Evolutionary conservation across 2,888 invertebrate species (phyloP).

Genomic region (Coelinius sp.): DNA sequence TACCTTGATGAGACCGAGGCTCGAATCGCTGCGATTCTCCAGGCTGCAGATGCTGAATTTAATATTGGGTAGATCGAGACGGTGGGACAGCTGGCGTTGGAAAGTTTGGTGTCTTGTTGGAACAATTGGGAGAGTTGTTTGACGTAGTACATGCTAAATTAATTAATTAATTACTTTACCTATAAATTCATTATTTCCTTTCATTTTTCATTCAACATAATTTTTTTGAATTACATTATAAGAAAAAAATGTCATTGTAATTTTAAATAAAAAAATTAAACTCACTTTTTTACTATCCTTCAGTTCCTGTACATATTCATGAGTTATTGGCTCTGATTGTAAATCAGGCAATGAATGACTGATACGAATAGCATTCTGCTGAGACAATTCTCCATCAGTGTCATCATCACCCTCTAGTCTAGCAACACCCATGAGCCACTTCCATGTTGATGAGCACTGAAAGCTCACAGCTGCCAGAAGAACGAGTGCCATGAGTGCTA

Average conservation of each 20-base stretch:
- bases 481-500: slow-evolving; percentile 78
- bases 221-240: too few relatives aligned
- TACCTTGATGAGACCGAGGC: slow-evolving; percentile 82
- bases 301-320: slow-evolving; percentile 81
- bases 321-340: slow-evolving; percentile 79
- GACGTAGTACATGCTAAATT: slow-evolving; percentile 78
- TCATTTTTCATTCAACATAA: too few relatives aligned
- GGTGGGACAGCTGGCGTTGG: slow-evolving; percentile 85
- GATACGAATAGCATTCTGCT: slow-evolving; percentile 81
- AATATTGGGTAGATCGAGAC: slow-evolving; percentile 82
- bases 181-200: too few relatives aligned
- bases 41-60: slow-evolving; percentile 85
- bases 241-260: too few relatives aligned
- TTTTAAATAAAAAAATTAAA: too few relatives aligned
- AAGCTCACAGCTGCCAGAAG: slow-evolving; percentile 80
- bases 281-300: slow-evolving; percentile 80
- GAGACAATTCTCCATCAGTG: slow-evolving; percentile 74
- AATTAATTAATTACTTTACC: neutral
- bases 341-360: slow-evolving; percentile 84
- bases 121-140: slow-evolving; percentile 86
- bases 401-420: slow-evolving; percentile 61
- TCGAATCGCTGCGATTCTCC: slow-evolving; percentile 79
- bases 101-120: slow-evolving; percentile 87
- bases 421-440: slow-evolving; percentile 76
- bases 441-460: slow-evolving; percentile 82